phyloP scores from a whole-genome alignment of 2,888 invertebrate genomes.

The Dolomedes plantarius region DNA sequence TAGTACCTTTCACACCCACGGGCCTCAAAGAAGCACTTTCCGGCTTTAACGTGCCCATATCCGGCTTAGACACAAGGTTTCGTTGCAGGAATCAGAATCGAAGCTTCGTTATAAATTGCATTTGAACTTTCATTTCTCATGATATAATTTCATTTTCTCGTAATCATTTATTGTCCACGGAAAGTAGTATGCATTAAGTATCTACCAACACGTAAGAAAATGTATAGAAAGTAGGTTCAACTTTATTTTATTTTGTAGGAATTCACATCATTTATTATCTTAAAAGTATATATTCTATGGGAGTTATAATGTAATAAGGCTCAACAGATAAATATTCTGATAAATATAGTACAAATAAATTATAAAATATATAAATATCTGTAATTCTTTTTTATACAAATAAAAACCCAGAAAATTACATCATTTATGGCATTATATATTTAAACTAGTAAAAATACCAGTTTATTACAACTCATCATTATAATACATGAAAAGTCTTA shows the following conservation, averaged over 20 bases:
- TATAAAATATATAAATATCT: neutral
- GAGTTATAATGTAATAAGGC: neutral
- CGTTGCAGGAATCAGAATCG: no score
- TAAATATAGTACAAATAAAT: neutral
- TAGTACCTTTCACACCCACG: no score
- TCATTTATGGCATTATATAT: neutral
- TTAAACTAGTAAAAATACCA: neutral
- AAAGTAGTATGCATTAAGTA: no score
- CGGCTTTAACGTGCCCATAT: no score
- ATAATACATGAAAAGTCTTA: neutral
- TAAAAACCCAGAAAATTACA: neutral
- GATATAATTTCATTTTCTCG: no score
- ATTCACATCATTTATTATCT: neutral
- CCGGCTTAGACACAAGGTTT: no score
- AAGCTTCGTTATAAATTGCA: no score
- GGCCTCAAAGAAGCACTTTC: no score
- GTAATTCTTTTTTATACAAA: neutral
- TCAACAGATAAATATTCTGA: neutral
- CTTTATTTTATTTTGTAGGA: constrained; percentile 6
- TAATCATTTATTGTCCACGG: no score
- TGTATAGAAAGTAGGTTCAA: no score
- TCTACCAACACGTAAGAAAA: no score
- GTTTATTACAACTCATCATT: neutral
- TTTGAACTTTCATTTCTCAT: no score
- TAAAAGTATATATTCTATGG: constrained; percentile 2